Evolutionary conservation across 2,888 invertebrate species (phyloP).

Genomic region (Drosophila kambysellisi): DNA sequence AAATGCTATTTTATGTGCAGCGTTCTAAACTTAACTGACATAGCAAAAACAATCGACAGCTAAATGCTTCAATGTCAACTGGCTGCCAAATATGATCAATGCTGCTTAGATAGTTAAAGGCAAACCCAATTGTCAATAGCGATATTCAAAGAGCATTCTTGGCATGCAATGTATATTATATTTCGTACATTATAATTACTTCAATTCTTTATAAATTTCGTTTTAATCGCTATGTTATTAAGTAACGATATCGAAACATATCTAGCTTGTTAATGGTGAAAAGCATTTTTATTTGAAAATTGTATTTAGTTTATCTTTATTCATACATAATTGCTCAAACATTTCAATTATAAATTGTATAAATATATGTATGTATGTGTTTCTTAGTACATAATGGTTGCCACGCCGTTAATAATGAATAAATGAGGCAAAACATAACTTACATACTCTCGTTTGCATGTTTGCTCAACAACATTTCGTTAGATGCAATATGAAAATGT

Average conservation of each 20-base stretch:
- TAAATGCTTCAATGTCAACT: slow-evolving; percentile 28
- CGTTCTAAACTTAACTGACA: slow-evolving; percentile 32
- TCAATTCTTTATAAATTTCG: slow-evolving; percentile 31
- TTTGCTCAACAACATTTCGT: not conserved
- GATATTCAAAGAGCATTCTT: slow-evolving; percentile 34
- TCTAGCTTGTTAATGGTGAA: slow-evolving; percentile 53
- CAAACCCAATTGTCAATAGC: slow-evolving; percentile 31
- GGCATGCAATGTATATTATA: slow-evolving; percentile 45
- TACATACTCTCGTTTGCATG: slow-evolving; percentile 13
- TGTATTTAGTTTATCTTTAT: slow-evolving; percentile 56
- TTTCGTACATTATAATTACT: slow-evolving; percentile 41
- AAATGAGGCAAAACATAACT: slow-evolving; percentile 58
- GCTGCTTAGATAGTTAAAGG: slow-evolving; percentile 49
- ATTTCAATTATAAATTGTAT: slow-evolving; percentile 64
- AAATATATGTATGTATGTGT: slow-evolving; percentile 55
- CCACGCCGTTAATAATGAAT: slow-evolving; percentile 59
- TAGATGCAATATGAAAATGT: slow-evolving; percentile 6
- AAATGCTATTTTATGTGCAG: slow-evolving; percentile 54
- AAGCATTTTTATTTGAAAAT: slow-evolving; percentile 53
- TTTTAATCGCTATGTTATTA: slow-evolving; percentile 45
- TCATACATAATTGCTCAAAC: slow-evolving; percentile 51
- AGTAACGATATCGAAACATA: slow-evolving; percentile 49
- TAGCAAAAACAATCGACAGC: slow-evolving; percentile 36
- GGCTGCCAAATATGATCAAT: slow-evolving; percentile 41
- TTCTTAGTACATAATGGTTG: slow-evolving; percentile 56